A percentile compares a stretch with the other conserved stretches of the same genome.
These are phyloP conservation scores for Lacerta bilineata DNA, from an alignment of 2,797 vertebrate species.

Conservation along the genomic window DNA sequence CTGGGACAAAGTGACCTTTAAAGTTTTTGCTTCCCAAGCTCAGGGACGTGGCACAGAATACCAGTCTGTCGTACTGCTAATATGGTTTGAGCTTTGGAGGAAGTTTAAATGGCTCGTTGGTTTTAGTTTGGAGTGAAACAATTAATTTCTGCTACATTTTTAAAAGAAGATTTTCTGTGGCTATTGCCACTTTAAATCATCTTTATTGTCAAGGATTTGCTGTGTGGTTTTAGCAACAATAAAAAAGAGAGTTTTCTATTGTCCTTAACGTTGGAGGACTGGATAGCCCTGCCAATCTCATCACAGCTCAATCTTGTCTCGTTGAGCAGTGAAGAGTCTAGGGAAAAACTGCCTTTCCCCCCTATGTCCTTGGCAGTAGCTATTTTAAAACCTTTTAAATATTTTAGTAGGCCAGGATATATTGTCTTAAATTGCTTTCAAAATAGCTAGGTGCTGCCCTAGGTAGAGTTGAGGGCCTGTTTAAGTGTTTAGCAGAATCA, in stretches of 20 bases:
- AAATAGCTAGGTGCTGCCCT: not conserved
- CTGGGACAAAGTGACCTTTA: slow-evolving; percentile 56
- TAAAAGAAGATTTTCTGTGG: not conserved
- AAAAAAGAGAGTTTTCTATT: not conserved
- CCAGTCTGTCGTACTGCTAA: not conserved
- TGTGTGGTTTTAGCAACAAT: not conserved
- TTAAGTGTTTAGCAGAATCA: not conserved
- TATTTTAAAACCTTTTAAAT: slow-evolving; percentile 12
- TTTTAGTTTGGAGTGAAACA: not conserved
- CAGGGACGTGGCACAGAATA: slow-evolving; percentile 43
- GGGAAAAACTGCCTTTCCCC: not conserved
- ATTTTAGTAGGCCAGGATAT: not conserved
- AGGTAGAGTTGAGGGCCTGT: not conserved
- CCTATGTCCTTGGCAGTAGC: not conserved
- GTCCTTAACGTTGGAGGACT: not conserved
- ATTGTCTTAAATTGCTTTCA: slow-evolving; percentile 4
- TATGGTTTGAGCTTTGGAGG: slow-evolving; percentile 7
- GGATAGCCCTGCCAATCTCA: not conserved
- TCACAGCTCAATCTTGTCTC: not conserved
- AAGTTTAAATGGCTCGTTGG: not conserved
- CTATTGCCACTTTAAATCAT: not conserved
- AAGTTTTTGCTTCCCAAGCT: slow-evolving; percentile 34
- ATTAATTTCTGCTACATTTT: not conserved
- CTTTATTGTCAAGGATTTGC: not conserved
- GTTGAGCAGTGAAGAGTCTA: not conserved